Evolutionary conservation across 2,797 vertebrate genomes (phyloP).

Genomic region (Arrhamphus sclerolepis): DNA sequence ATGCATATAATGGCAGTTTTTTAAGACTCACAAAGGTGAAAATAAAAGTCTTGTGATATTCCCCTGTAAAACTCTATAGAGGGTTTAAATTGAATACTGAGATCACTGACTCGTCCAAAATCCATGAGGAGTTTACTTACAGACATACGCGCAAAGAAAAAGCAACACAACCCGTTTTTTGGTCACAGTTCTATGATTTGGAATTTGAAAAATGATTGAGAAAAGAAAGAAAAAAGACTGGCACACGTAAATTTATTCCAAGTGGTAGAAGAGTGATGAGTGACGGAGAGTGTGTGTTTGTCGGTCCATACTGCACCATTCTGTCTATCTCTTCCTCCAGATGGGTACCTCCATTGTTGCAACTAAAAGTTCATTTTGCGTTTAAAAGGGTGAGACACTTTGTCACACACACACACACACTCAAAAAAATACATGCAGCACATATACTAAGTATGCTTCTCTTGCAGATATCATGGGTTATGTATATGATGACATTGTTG

Average conservation of each 20-base stretch:
- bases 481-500: constrained; percentile 9
- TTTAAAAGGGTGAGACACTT: no score
- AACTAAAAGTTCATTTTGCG: constrained; percentile 4
- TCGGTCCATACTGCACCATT: neutral
- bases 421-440: neutral
- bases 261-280: neutral
- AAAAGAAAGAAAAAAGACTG: neutral
- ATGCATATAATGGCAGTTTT: no score
- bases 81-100: no score
- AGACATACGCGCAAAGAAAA: no score
- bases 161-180: no score
- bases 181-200: no score
- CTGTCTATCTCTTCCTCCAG: constrained; percentile 51
- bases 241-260: neutral
- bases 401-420: neutral
- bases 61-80: no score
- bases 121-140: no score
- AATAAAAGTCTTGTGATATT: no score
- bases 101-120: no score
- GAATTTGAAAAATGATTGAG: no score
- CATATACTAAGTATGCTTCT: neutral
- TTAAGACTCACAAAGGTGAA: no score
- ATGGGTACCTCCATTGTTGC: constrained; percentile 47
- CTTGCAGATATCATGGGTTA: neutral
- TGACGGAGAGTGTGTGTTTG: constrained; percentile 8